A percentile compares a stretch with the other conserved stretches of the same genome.
phyloP scores from a whole-genome alignment of 2,113 vertebrate species.

The Nettapus auritus region DNA sequence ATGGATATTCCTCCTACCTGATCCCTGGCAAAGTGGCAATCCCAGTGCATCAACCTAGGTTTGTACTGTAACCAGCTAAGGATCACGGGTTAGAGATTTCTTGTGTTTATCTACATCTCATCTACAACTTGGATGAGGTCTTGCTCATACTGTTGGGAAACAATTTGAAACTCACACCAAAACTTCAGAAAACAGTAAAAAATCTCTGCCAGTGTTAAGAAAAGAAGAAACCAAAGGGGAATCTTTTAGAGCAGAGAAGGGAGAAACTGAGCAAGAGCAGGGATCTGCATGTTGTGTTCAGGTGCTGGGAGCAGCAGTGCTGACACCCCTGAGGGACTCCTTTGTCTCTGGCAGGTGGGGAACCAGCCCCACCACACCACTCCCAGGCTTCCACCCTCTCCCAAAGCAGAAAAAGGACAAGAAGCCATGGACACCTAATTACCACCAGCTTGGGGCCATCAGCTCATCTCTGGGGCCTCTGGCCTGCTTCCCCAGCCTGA shows the following conservation, averaged over 20 bases:
- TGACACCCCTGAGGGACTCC: neutral
- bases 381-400: rapidly evolving
- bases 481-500: neutral
- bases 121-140: neutral
- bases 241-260: neutral
- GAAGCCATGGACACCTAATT: neutral
- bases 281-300: neutral
- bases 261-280: neutral
- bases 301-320: neutral
- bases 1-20: neutral
- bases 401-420: neutral
- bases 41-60: neutral
- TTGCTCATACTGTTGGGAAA: neutral
- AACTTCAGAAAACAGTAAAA: neutral
- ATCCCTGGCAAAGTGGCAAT: neutral
- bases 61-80: neutral
- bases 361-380: rapidly evolving
- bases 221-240: neutral
- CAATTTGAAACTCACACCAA: neutral
- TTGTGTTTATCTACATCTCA: rapidly evolving
- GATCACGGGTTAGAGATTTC: neutral
- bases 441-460: neutral
- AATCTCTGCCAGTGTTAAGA: too few species aligned
- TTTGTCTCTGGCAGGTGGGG: neutral
- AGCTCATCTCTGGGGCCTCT: neutral